These are phyloP conservation scores for Empis stercorea DNA, from an alignment of 2,888 invertebrate genomes.

Conservation along the genomic window DNA sequence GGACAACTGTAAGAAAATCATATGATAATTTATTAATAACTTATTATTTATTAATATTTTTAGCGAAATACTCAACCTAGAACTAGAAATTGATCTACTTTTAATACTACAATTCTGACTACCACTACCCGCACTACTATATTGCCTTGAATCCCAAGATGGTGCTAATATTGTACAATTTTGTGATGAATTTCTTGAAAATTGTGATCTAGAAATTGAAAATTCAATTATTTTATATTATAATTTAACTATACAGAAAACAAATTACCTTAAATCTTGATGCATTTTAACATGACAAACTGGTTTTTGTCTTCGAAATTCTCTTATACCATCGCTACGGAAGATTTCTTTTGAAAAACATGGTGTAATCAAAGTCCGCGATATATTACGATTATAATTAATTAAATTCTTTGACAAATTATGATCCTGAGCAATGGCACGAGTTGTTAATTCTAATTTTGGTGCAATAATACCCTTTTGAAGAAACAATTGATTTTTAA, in stretches of 20 bases:
- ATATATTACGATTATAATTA: neutral
- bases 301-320: slow-evolving; percentile 22
- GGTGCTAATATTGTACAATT: neutral
- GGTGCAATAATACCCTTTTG: slow-evolving; percentile 32
- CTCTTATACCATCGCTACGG: slow-evolving; percentile 6
- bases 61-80: neutral
- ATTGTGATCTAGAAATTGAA: neutral
- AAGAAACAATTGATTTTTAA: slow-evolving; percentile 3
- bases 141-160: no score
- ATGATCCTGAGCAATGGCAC: slow-evolving; percentile 19
- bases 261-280: neutral
- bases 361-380: neutral
- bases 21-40: neutral
- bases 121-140: no score
- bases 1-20: neutral
- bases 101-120: neutral
- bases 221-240: no score
- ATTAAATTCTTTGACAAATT: slow-evolving; percentile 6
- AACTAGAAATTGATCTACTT: neutral
- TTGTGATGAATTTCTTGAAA: neutral
- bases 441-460: slow-evolving; percentile 28
- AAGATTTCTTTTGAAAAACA: neutral
- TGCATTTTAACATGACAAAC: slow-evolving; percentile 25
- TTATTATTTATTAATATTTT: no score
- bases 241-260: no score